These are phyloP conservation scores for Agonopterix arenella DNA, from an alignment of 2,888 invertebrate species.

Conservation along the genomic window DNA sequence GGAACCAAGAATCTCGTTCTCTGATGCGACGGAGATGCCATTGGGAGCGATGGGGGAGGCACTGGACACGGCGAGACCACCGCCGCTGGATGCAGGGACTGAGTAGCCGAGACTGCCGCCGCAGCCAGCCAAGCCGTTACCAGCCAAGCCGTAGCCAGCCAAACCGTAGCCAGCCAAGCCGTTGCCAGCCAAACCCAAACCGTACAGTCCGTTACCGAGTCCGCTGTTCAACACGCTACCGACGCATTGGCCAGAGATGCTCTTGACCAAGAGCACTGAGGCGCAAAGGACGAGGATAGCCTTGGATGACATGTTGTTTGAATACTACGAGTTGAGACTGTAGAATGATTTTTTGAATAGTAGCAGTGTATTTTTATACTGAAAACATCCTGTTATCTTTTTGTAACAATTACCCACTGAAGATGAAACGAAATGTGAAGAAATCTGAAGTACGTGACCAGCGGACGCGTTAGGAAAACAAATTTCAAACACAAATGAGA, in stretches of 20 bases:
- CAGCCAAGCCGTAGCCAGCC: neutral
- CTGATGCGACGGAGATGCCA: constrained; percentile 26
- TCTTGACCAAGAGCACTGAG: constrained; percentile 18
- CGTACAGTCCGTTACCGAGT: constrained; percentile 1
- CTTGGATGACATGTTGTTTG: constrained; percentile 17
- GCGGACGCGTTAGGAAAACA: too few relatives aligned
- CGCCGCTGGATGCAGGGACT: constrained; percentile 6
- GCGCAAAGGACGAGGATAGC: constrained; percentile 20
- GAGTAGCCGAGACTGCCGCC: neutral
- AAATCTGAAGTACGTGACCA: too few relatives aligned
- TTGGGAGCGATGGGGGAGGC: constrained; percentile 21
- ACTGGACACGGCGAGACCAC: constrained; percentile 16
- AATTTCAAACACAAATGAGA: too few relatives aligned
- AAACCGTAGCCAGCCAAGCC: neutral
- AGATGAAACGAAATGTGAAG: too few relatives aligned
- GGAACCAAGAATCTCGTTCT: constrained; percentile 24
- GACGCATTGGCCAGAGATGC: constrained; percentile 2
- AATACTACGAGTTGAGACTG: constrained; percentile 12
- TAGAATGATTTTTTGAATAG: neutral
- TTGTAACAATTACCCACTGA: too few relatives aligned
- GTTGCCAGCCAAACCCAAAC: constrained; percentile 2
- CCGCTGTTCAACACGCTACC: neutral
- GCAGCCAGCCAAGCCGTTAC: neutral
- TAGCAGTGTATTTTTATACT: too few relatives aligned
- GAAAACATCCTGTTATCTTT: too few relatives aligned